These are phyloP conservation scores for Chloromyia formosa DNA, from an alignment of 2,888 invertebrate genomes.

Conservation along the genomic window DNA sequence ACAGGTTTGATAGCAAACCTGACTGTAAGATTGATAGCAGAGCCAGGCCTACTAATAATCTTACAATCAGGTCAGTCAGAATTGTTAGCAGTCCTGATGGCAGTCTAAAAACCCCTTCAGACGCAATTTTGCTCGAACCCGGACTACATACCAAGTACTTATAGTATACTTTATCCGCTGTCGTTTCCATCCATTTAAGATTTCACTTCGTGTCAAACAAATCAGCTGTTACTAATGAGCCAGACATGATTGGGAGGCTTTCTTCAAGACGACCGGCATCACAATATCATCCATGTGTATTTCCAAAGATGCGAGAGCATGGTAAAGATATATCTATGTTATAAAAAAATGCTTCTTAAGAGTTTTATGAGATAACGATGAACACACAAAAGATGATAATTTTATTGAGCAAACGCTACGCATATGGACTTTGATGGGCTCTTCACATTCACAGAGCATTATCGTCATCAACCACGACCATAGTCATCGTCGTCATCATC, in stretches of 20 bases:
- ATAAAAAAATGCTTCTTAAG: background rate
- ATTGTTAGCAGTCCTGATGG: no score
- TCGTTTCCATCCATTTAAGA: constrained; percentile 3
- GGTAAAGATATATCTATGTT: no score
- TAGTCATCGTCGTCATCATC: no score
- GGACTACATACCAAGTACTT: background rate
- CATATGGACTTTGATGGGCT: no score
- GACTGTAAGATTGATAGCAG: no score
- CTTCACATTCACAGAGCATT: background rate
- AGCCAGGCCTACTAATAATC: no score
- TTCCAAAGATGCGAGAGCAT: background rate
- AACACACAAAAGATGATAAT: background rate
- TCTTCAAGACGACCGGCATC: background rate
- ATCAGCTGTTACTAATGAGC: constrained; percentile 43
- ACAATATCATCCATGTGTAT: background rate
- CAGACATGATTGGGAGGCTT: background rate
- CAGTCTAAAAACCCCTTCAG: no score
- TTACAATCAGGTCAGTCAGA: no score
- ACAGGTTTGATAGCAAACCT: no score
- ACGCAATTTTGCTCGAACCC: no score
- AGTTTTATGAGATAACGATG: background rate
- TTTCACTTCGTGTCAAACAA: constrained; percentile 41
- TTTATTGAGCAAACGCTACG: background rate
- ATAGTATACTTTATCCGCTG: background rate
- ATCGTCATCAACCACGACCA: background rate